Conservation (phyloP, 2,113 vertebrate species). For the Petrocephalus microphthalmus region DNA sequence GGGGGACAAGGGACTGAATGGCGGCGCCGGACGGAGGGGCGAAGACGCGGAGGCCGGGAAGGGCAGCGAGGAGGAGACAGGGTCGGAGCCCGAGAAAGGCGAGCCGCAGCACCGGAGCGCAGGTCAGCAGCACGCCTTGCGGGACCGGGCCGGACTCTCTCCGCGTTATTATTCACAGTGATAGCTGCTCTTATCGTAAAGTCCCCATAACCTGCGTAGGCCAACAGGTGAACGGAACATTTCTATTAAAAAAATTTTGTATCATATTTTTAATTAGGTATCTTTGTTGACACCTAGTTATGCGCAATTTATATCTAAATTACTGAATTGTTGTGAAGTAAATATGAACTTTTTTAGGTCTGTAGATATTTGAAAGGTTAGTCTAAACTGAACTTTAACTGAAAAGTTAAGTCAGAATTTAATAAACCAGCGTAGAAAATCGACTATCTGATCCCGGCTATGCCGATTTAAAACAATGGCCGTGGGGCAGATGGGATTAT, state of each 20-base stretch:
- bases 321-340: not conserved
- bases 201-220: not conserved
- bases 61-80: constrained; percentile 23
- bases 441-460: too few relatives aligned
- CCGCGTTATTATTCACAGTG: not conserved
- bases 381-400: not conserved
- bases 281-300: not conserved
- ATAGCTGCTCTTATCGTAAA: not conserved
- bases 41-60: constrained; percentile 22
- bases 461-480: not conserved
- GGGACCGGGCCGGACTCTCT: too few relatives aligned
- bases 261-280: too few relatives aligned
- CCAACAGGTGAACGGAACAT: not conserved
- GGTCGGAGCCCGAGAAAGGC: constrained; percentile 13
- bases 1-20: not conserved
- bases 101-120: not conserved
- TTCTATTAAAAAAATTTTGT: too few relatives aligned
- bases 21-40: not conserved
- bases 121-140: not conserved
- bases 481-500: not conserved
- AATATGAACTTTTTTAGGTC: not conserved
- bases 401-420: too few relatives aligned
- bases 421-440: too few relatives aligned
- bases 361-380: not conserved
- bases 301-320: not conserved